These are phyloP conservation scores for Rotaria sp. DNA, from an alignment of 2,888 invertebrate species.

Conservation along the genomic window DNA sequence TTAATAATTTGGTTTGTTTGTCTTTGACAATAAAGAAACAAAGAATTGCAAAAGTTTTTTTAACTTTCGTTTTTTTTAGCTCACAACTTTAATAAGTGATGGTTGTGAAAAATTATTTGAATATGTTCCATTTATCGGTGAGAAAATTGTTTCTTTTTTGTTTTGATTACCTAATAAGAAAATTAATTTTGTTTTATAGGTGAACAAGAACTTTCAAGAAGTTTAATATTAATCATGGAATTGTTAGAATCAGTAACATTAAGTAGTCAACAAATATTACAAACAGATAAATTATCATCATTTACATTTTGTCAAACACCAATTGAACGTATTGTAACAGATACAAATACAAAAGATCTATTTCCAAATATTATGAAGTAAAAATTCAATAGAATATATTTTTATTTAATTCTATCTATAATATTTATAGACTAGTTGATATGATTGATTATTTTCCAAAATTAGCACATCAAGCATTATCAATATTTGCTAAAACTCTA, in stretches of 20 bases:
- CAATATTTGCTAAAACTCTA: slow-evolving; percentile 1
- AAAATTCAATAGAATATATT: background rate
- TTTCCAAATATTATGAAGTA: slow-evolving; percentile 21
- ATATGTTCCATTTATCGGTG: background rate
- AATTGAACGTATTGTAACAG: background rate
- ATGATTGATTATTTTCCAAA: slow-evolving; percentile 27
- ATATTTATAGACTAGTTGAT: background rate
- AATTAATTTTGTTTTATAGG: background rate
- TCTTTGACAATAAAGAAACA: background rate
- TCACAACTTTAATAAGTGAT: background rate
- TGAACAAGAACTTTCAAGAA: slow-evolving; percentile 15
- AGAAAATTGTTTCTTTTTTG: background rate
- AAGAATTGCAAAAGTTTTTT: background rate
- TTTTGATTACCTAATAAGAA: too few relatives aligned
- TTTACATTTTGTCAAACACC: slow-evolving; percentile 30
- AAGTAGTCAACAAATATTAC: slow-evolving; percentile 1
- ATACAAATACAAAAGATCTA: background rate
- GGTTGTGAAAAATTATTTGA: background rate
- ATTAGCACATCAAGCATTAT: background rate
- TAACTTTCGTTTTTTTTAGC: background rate
- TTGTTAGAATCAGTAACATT: background rate
- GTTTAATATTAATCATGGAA: background rate
- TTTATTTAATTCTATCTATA: background rate
- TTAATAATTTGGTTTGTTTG: background rate
- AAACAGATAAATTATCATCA: slow-evolving; percentile 5